phyloP scores from a whole-genome alignment of 2,888 invertebrate species.

The Callosobruchus maculatus region DNA sequence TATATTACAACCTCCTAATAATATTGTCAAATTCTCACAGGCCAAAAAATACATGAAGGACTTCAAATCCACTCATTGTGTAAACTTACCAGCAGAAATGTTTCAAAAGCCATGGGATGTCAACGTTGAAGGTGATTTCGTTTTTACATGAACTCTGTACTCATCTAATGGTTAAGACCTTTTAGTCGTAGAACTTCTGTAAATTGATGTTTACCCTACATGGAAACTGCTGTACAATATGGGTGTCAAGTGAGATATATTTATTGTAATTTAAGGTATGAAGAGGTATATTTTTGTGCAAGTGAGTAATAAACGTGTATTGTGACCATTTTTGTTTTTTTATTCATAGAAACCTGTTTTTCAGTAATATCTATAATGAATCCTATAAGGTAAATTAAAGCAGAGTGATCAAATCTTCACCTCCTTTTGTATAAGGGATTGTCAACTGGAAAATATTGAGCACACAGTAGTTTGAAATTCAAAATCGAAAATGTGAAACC shows the following conservation, averaged over 20 bases:
- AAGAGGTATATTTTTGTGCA: not conserved
- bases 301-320: not conserved
- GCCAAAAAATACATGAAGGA: constrained; percentile 77
- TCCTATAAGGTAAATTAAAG: no score
- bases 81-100: constrained; percentile 67
- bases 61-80: constrained; percentile 82
- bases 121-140: constrained; percentile 43
- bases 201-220: not conserved
- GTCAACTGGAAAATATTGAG: no score
- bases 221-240: not conserved
- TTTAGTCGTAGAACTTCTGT: not conserved
- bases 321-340: not conserved
- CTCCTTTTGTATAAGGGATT: no score
- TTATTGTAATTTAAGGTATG: not conserved
- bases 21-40: constrained; percentile 48
- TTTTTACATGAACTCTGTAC: constrained; percentile 29
- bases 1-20: no score
- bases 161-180: not conserved
- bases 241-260: not conserved
- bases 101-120: constrained; percentile 59
- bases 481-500: no score
- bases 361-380: no score
- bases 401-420: no score
- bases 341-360: not conserved
- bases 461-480: no score